Conservation (phyloP, 2,797 vertebrate genomes). For the Esox lucius region DNA sequence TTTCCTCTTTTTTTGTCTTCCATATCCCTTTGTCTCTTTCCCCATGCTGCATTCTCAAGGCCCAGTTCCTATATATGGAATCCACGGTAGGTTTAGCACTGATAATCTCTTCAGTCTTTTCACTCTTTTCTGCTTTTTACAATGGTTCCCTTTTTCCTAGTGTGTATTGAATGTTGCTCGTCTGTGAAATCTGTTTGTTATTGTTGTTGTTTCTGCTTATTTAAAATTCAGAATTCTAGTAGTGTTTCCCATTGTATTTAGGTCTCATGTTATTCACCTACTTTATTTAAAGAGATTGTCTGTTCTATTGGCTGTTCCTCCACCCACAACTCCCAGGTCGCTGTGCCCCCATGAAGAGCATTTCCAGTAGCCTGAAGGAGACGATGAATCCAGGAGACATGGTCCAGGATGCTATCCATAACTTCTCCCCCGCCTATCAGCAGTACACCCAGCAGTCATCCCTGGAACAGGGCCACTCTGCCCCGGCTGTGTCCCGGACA, state of each 20-base stretch:
- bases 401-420: conserved; percentile 97
- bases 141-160: neutral
- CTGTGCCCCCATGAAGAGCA: conserved; percentile 98
- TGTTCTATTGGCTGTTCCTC: neutral
- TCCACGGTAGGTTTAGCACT: conserved; percentile 74
- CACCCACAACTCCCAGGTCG: conserved; percentile 74
- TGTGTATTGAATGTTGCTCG: neutral
- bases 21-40: conserved; percentile 6
- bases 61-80: conserved; percentile 70
- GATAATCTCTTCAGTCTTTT: neutral
- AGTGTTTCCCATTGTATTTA: neutral
- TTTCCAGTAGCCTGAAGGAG: conserved; percentile 98
- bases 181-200: neutral
- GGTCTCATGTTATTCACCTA: neutral
- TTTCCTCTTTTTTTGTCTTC: conserved; percentile 33
- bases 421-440: conserved; percentile 99
- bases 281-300: neutral
- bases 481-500: conserved; percentile 73
- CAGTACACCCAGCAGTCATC: conserved; percentile 98
- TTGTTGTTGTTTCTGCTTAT: neutral
- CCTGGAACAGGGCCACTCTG: conserved; percentile 78
- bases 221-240: neutral
- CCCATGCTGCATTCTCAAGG: conserved; percentile 68
- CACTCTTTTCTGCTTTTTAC: neutral
- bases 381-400: conserved; percentile 98